Evolutionary conservation across 2,797 vertebrate genomes (phyloP).

Genomic region (Bucorvus abyssinicus): DNA sequence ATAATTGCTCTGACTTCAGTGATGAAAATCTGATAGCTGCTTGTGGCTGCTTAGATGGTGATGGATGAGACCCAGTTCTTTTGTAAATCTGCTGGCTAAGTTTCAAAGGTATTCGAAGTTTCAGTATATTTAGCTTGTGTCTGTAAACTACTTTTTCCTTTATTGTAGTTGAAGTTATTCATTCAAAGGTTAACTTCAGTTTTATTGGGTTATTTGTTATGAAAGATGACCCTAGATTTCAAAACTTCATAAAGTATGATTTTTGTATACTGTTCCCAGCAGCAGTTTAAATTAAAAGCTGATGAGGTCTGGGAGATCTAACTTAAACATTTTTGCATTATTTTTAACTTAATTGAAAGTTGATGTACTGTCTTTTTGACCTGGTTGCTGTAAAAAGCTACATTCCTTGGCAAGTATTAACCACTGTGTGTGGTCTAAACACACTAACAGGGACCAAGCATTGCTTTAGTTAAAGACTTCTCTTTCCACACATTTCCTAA

Average conservation of each 20-base stretch:
- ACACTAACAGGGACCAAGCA: conserved; percentile 49
- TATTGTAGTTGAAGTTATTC: conserved; percentile 7
- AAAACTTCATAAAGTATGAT: conserved; percentile 63
- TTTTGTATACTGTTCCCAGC: conserved; percentile 66
- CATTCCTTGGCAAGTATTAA: conserved; percentile 75
- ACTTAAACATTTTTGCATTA: conserved; percentile 65
- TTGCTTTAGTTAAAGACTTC: conserved; percentile 68
- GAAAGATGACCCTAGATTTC: conserved; percentile 55
- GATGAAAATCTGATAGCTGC: neutral
- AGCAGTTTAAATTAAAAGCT: conserved; percentile 68
- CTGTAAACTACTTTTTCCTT: neutral
- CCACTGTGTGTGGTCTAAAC: conserved; percentile 75
- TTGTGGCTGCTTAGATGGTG: neutral
- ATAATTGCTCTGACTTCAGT: neutral
- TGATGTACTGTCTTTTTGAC: conserved; percentile 72
- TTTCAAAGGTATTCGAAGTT: neutral
- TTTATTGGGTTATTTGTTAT: conserved; percentile 54
- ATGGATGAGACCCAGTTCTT: neutral
- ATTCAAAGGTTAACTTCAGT: conserved; percentile 37
- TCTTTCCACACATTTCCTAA: conserved; percentile 66
- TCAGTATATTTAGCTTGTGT: neutral
- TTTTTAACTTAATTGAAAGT: conserved; percentile 73
- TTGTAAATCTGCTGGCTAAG: neutral
- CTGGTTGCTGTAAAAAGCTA: conserved; percentile 68
- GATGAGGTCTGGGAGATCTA: conserved; percentile 47